Evolutionary conservation across 2,888 invertebrate genomes (phyloP).

Genomic region (Troides oblongomaculatus): DNA sequence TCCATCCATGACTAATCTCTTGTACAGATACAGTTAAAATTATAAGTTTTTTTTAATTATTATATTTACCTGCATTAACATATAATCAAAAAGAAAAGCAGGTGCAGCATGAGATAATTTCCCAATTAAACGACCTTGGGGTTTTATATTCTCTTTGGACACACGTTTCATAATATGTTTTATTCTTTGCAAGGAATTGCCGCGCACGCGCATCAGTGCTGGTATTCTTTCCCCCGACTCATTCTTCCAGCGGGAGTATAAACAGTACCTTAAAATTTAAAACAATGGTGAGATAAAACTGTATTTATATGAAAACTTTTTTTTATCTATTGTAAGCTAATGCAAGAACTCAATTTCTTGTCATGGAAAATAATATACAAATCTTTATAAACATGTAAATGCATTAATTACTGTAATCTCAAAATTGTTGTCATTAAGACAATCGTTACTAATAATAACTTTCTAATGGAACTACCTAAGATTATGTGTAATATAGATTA

Average conservation of each 20-base stretch:
- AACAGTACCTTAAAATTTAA: slow-evolving; percentile 82
- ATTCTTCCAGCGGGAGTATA: slow-evolving; percentile 98
- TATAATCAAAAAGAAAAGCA: slow-evolving; percentile 97
- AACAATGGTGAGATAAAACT: not conserved
- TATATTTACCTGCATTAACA: slow-evolving; percentile 78
- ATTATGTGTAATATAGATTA: no score
- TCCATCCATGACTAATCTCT: no score
- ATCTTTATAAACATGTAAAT: no score
- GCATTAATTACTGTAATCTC: no score
- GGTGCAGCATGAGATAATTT: slow-evolving; percentile 98
- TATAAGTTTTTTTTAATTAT: not conserved
- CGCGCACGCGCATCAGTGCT: slow-evolving; percentile 89
- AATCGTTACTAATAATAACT: no score
- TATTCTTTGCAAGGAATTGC: slow-evolving; percentile 93
- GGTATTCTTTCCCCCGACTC: slow-evolving; percentile 88
- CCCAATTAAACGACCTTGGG: slow-evolving; percentile 96
- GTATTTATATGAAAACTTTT: no score
- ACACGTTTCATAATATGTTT: slow-evolving; percentile 98
- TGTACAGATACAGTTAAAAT: no score
- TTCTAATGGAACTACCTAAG: no score
- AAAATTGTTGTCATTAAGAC: no score
- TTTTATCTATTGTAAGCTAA: no score
- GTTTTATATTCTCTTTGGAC: slow-evolving; percentile 99
- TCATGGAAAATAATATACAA: no score
- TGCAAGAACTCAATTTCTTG: no score